Percentiles rank a stretch among this genome's conserved stretches.
phyloP scores from a whole-genome alignment of 2,797 vertebrate species.

The Mormyrus proboscirostris region DNA sequence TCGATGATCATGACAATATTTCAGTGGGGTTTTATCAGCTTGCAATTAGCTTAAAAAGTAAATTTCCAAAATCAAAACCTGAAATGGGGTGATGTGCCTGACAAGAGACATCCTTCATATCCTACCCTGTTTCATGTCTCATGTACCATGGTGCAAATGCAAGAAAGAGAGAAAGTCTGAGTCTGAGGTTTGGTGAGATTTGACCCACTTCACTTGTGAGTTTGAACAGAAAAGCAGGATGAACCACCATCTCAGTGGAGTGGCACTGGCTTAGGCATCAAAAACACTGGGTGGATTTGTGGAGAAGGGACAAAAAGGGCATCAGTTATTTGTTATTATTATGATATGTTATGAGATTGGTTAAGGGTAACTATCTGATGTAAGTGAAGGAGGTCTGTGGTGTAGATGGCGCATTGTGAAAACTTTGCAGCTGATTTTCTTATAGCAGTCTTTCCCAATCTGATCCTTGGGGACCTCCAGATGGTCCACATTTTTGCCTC shows the following conservation, averaged over 20 bases:
- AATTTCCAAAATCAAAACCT: constrained; percentile 50
- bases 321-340: neutral
- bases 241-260: neutral
- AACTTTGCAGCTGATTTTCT: constrained; percentile 10
- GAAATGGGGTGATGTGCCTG: neutral
- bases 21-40: constrained; percentile 12
- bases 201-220: neutral
- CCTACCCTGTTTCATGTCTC: constrained; percentile 61
- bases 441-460: neutral
- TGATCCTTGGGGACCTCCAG: neutral
- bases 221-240: neutral
- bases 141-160: constrained; percentile 56
- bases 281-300: neutral
- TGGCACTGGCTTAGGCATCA: neutral
- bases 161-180: constrained; percentile 52
- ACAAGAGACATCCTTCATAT: constrained; percentile 64
- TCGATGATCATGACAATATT: neutral
- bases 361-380: neutral
- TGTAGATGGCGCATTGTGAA: constrained; percentile 3
- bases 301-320: neutral
- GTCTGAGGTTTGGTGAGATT: neutral
- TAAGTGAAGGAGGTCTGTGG: constrained; percentile 9
- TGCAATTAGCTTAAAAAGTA: constrained; percentile 17
- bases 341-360: neutral
- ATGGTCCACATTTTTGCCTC: neutral